A percentile compares a stretch with the other conserved stretches of the same genome.
phyloP scores from a whole-genome alignment of 2,797 vertebrate genomes.

The Sebastes cheni region DNA sequence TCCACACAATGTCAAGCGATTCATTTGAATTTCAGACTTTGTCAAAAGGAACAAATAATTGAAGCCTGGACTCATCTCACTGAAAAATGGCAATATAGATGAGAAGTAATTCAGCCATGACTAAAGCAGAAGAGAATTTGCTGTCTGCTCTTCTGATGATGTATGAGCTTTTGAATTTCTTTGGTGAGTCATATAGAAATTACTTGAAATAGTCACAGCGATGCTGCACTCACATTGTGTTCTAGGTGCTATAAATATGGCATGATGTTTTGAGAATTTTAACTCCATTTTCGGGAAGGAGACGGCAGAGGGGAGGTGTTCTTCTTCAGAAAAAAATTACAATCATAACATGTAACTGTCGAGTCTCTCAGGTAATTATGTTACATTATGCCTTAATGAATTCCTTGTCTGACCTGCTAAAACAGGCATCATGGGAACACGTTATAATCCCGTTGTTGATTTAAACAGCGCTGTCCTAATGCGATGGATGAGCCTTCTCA shows the following conservation, averaged over 20 bases:
- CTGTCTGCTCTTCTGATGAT: constrained; percentile 62
- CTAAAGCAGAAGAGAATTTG: constrained; percentile 57
- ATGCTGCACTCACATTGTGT: constrained; percentile 53
- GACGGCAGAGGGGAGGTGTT: neutral
- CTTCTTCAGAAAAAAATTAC: constrained; percentile 41
- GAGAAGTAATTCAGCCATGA: constrained; percentile 61
- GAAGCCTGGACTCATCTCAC: constrained; percentile 39
- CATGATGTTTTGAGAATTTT: constrained; percentile 43
- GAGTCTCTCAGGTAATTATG: constrained; percentile 51
- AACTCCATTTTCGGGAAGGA: constrained; percentile 24
- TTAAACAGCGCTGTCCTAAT: constrained; percentile 39
- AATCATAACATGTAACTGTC: constrained; percentile 34
- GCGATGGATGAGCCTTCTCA: constrained; percentile 53
- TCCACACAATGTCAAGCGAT: constrained; percentile 26
- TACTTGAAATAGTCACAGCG: constrained; percentile 60
- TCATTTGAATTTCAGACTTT: constrained; percentile 43
- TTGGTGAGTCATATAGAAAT: constrained; percentile 73
- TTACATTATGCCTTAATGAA: constrained; percentile 53
- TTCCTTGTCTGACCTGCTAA: constrained; percentile 57
- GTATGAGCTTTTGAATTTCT: constrained; percentile 60
- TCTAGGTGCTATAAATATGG: constrained; percentile 50
- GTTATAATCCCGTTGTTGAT: constrained; percentile 50
- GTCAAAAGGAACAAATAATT: constrained; percentile 49
- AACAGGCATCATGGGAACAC: constrained; percentile 58
- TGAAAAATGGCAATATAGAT: constrained; percentile 27